A percentile compares a stretch with the other conserved stretches of the same genome.
Conservation (phyloP, 2,113 vertebrate species). For the Nipponia nippon region DNA sequence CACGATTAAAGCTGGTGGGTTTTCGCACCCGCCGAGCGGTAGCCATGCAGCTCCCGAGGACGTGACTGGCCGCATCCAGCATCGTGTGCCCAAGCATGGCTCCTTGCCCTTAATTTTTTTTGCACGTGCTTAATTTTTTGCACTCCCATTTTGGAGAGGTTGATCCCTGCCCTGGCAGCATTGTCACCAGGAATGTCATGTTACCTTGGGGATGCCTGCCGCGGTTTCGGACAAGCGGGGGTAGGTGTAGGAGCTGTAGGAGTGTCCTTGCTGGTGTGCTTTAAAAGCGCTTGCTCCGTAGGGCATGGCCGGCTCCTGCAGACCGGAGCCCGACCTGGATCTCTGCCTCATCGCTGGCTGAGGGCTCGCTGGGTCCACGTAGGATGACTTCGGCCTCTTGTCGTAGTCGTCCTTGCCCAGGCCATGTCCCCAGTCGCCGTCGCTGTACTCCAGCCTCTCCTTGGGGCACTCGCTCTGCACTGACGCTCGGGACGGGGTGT, state of each 20-base stretch:
- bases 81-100: rapidly evolving
- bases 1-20: rapidly evolving
- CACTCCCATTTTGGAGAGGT: not conserved
- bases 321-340: conserved; percentile 91
- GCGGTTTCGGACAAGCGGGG: conserved; percentile 89
- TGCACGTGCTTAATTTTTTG: rapidly evolving
- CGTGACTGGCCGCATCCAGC: rapidly evolving
- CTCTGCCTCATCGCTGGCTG: conserved; percentile 92
- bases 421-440: conserved; percentile 85
- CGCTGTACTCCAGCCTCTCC: conserved; percentile 86
- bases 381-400: conserved; percentile 92
- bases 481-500: conserved; percentile 81
- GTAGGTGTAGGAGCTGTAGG: conserved; percentile 97
- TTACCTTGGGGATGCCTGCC: conserved; percentile 91
- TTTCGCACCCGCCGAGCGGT: not conserved
- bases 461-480: conserved; percentile 83
- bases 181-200: rapidly evolving
- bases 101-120: not conserved
- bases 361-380: conserved; percentile 87
- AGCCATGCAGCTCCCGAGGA: rapidly evolving
- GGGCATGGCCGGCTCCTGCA: conserved; percentile 91
- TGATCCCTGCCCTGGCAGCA: not conserved
- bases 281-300: conserved; percentile 87
- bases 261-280: conserved; percentile 86
- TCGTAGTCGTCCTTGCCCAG: conserved; percentile 86